A percentile compares a stretch with the other conserved stretches of the same genome.
Evolutionary conservation across 1,140 invertebrate species (phyloP).

Genomic region (Heliconius congener): DNA sequence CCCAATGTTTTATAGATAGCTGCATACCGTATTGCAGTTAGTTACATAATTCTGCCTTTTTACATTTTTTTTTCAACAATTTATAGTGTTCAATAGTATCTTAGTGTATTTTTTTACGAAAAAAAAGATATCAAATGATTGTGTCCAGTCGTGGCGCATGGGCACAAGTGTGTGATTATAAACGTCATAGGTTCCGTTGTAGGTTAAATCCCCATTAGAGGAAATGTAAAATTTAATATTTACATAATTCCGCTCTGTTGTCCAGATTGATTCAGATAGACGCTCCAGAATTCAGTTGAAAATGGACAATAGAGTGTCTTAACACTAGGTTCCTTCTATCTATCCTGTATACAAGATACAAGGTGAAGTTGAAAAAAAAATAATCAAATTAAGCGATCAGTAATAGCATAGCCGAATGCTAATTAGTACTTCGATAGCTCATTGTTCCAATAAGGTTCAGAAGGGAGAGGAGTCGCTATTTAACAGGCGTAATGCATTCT

Average conservation of each 20-base stretch:
- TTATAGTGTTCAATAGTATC: background rate
- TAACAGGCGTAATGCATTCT: background rate
- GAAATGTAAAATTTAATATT: no score
- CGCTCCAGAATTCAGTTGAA: no score
- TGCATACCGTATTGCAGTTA: conserved; percentile 42
- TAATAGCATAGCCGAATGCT: background rate
- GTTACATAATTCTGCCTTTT: conserved; percentile 32
- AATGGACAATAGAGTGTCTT: no score
- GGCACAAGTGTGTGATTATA: no score
- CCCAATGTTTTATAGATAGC: conserved; percentile 42
- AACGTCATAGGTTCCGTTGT: no score
- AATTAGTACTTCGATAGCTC: background rate
- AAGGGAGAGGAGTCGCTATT: background rate
- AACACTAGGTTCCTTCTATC: no score
- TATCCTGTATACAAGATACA: no score
- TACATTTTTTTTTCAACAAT: background rate
- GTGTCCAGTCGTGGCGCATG: no score
- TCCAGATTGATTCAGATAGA: no score
- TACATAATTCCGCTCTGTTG: no score
- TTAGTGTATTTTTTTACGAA: background rate
- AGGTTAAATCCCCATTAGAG: no score
- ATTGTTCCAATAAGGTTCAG: background rate
- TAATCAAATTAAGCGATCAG: background rate
- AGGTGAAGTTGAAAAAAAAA: background rate
- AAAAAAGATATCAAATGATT: no score